phyloP scores from a whole-genome alignment of 1,140 invertebrate species.

The Drosophila busckii region DNA sequence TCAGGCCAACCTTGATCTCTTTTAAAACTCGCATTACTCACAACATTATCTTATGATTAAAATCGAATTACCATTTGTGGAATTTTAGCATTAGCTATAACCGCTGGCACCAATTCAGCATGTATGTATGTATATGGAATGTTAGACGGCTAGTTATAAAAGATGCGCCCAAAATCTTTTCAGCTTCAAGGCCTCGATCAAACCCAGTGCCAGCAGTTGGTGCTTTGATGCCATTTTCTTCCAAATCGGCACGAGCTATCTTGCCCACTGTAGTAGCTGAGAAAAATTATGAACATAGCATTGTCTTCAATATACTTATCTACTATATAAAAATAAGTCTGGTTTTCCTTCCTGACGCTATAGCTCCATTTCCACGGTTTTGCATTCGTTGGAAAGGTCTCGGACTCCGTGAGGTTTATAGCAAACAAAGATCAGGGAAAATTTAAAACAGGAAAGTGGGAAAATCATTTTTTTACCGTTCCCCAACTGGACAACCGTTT shows the following conservation, averaged over 20 bases:
- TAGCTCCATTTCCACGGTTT: no score
- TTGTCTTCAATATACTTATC: background rate
- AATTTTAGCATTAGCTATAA: slow-evolving; percentile 93
- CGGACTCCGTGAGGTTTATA: no score
- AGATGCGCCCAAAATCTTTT: slow-evolving; percentile 90
- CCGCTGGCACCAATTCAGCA: slow-evolving; percentile 94
- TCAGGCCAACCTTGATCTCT: no score
- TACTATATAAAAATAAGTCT: no score
- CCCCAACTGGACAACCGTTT: no score
- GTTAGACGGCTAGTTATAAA: slow-evolving; percentile 90
- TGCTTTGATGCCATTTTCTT: slow-evolving; percentile 25
- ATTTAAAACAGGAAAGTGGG: no score
- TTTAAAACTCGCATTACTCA: no score
- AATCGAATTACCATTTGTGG: slow-evolving; percentile 97
- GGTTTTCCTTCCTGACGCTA: no score
- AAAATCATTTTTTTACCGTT: no score
- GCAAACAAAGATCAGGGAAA: no score
- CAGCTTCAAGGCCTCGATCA: slow-evolving; percentile 92
- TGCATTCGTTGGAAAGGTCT: no score
- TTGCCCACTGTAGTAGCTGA: slow-evolving; percentile 15
- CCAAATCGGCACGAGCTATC: slow-evolving; percentile 37
- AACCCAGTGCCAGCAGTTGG: slow-evolving; percentile 84
- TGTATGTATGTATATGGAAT: slow-evolving; percentile 99
- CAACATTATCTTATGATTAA: no score
- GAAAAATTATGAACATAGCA: background rate